These are phyloP conservation scores for Tupaia chinensis DNA, from an alignment of 2,113 vertebrate species.

Conservation along the genomic window DNA sequence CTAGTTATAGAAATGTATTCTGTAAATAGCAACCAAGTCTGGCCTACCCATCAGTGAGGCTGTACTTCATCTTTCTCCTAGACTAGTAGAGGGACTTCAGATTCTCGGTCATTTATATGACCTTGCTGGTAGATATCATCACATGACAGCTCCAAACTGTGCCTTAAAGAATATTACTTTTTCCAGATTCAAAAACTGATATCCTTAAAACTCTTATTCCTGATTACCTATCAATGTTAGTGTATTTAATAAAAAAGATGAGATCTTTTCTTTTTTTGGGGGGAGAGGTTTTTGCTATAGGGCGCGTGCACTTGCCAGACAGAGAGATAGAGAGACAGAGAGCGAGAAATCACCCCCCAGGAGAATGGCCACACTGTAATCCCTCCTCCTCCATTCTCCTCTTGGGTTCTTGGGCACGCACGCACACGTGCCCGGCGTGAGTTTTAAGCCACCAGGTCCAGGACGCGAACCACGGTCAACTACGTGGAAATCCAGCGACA, in stretches of 20 bases:
- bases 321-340: no score
- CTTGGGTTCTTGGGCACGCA: no score
- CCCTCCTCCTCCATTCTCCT: no score
- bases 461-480: no score
- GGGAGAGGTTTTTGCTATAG: no score
- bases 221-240: conserved; percentile 6
- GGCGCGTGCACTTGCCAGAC: no score
- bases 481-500: no score
- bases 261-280: no score
- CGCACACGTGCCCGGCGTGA: no score
- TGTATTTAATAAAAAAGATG: neutral
- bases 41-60: neutral
- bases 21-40: neutral
- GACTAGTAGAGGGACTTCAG: neutral
- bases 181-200: conserved; percentile 8
- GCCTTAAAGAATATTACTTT: neutral
- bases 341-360: no score
- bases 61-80: neutral
- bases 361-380: no score
- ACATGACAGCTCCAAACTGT: neutral
- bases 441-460: no score
- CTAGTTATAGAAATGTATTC: conserved; percentile 32
- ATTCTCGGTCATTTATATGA: neutral
- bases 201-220: neutral
- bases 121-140: neutral